phyloP scores from a whole-genome alignment of 2,888 invertebrate genomes.

The Hydrotaea cyrtoneurina region DNA sequence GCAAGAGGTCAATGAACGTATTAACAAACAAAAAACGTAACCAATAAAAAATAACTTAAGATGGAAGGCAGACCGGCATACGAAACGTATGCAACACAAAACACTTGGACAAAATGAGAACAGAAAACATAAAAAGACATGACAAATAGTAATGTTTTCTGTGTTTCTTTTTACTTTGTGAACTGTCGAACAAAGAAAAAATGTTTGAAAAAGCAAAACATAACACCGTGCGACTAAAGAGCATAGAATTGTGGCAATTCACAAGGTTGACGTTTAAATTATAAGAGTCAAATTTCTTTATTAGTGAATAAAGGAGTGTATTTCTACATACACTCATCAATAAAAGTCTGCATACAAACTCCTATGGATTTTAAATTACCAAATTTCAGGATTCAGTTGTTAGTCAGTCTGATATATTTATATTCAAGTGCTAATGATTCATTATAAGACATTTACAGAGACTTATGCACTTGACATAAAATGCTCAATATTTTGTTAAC shows the following conservation, averaged over 20 bases:
- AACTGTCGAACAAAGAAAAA: conserved; percentile 37
- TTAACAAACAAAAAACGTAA: conserved; percentile 26
- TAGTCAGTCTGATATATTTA: no score
- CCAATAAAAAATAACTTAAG: neutral
- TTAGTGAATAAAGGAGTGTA: neutral
- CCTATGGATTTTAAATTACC: no score
- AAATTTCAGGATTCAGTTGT: no score
- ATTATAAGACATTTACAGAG: no score
- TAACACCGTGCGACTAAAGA: neutral
- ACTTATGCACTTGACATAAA: no score
- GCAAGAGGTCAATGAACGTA: conserved; percentile 45
- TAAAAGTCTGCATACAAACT: no score
- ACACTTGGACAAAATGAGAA: conserved; percentile 7
- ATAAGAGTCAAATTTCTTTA: neutral
- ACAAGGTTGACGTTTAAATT: neutral
- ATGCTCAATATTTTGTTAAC: no score
- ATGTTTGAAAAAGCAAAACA: neutral
- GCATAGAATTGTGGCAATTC: neutral
- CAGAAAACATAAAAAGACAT: conserved; percentile 5
- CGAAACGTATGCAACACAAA: conserved; percentile 15
- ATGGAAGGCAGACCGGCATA: neutral
- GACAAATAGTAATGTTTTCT: neutral
- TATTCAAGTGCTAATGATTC: no score
- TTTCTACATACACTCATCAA: no score
- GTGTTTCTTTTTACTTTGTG: conserved; percentile 22